Evolutionary conservation across 2,113 vertebrate genomes (phyloP), one percentile per base, ranked within the genome.

Genomic region (Arvicanthis niloticus): DNA sequence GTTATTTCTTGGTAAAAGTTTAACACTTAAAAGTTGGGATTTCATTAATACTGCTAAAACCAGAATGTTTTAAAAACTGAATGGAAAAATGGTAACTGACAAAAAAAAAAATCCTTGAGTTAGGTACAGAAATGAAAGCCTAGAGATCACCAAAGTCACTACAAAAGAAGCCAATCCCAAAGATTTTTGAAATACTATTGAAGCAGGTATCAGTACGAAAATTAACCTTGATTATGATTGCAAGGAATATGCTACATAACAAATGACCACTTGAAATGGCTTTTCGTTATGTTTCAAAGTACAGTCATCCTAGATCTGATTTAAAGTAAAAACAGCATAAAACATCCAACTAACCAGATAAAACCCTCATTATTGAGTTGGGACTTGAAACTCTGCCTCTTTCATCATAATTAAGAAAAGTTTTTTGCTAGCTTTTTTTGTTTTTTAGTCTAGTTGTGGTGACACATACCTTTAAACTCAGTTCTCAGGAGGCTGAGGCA

Each of bases 171-270:
- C 42, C 68, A 89, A 58, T 86, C 93, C 56, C n/a, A 65, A 72
- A 77, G 51, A 97, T 68, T 78, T 78, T 60, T 67, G 40, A 37
- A 89, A 91, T 85, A 86, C 51, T 19, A 89, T 86, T 93, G 84
- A 76, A 94, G 76, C 56, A 91, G 75, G 77, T 60, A 77, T 93
- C 40, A 93, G 37, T 77, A n/a, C 53, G 67, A 87, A 96, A 97
- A 82, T 67, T 85, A 93, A 89, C 92, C 37, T 90, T 91, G 60
- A 89, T 40, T 82, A 86, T 86, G 37, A 93, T 51, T 84, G 21
- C 21, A 89, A 91, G 60, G 9, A 72, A 29, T 42, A 89, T 48
- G 80, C 62, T 82, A 91, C 9, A 2, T 68, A 82, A 73, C 34
- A 97, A 88, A 6, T 91, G 31, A 53, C 17, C 48, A 88, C 0